Percentiles rank a stretch among this genome's conserved stretches.
phyloP scores from a whole-genome alignment of 2,888 invertebrate genomes.

The Callimorpha dominula region DNA sequence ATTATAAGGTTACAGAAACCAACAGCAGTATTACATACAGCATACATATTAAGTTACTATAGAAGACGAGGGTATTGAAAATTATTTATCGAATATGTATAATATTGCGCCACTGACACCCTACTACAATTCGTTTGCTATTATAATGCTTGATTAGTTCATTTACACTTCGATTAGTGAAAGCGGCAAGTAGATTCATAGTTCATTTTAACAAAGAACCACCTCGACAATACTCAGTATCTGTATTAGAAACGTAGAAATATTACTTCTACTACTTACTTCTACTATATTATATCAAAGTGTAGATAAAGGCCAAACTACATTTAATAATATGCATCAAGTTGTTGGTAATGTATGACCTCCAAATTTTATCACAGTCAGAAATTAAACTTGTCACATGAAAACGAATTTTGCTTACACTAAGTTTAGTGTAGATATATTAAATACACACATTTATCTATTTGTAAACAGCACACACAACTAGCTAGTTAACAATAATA shows the following conservation, averaged over 20 bases:
- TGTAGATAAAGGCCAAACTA: neutral
- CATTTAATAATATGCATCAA: neutral
- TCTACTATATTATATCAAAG: neutral
- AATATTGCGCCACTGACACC: neutral
- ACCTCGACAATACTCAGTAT: too few relatives aligned
- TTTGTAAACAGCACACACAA: slow-evolving; percentile 10
- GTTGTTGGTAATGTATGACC: neutral
- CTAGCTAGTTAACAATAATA: slow-evolving; percentile 10
- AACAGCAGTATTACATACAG: too few relatives aligned
- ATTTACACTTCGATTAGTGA: too few relatives aligned
- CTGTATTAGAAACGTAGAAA: too few relatives aligned
- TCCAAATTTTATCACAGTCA: slow-evolving; percentile 24
- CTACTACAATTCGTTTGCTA: neutral
- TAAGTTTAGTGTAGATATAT: slow-evolving; percentile 1
- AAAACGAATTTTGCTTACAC: slow-evolving; percentile 16
- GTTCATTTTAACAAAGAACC: too few relatives aligned
- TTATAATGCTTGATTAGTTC: too few relatives aligned
- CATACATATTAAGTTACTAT: neutral
- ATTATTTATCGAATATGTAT: neutral
- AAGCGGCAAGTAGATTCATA: too few relatives aligned
- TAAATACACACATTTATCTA: slow-evolving; percentile 15
- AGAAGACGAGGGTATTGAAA: neutral
- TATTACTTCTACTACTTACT: neutral
- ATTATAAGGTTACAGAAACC: neutral
- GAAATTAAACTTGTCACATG: slow-evolving; percentile 14